Conservation (phyloP, 2,797 vertebrate genomes). For the Allobates femoralis region DNA sequence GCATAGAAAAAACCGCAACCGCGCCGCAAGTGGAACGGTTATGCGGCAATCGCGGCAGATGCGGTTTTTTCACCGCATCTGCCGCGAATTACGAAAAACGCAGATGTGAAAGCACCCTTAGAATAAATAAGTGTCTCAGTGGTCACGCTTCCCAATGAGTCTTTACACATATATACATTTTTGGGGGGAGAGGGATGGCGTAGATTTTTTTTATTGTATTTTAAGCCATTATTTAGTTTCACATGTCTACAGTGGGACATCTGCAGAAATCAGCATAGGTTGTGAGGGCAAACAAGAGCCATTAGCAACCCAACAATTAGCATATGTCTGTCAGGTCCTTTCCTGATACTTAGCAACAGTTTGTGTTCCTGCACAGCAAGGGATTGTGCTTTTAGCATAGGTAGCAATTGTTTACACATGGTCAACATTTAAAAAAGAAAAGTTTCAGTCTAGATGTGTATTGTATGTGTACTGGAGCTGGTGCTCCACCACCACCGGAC, state of each 20-base stretch:
- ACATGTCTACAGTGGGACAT: neutral
- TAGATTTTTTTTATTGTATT: neutral
- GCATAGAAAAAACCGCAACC: too few relatives aligned
- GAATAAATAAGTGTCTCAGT: too few relatives aligned
- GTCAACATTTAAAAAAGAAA: neutral
- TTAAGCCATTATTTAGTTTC: neutral
- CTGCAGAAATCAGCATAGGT: neutral
- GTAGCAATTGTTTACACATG: neutral
- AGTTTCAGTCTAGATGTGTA: neutral
- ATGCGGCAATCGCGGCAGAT: too few relatives aligned
- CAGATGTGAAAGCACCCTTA: too few relatives aligned
- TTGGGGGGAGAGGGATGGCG: too few relatives aligned
- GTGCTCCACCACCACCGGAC: too few relatives aligned
- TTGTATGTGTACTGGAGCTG: too few relatives aligned
- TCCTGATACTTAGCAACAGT: neutral
- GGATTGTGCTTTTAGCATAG: neutral
- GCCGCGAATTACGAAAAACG: too few relatives aligned
- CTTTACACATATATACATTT: too few relatives aligned
- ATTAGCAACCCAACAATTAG: constrained; percentile 35
- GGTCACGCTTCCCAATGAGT: too few relatives aligned
- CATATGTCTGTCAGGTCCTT: neutral
- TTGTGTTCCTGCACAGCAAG: neutral
- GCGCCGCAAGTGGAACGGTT: too few relatives aligned
- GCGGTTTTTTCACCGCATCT: too few relatives aligned
- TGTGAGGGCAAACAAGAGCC: constrained; percentile 18